Conservation (phyloP, 2,797 vertebrate genomes). For the Spinus olivaceus region DNA sequence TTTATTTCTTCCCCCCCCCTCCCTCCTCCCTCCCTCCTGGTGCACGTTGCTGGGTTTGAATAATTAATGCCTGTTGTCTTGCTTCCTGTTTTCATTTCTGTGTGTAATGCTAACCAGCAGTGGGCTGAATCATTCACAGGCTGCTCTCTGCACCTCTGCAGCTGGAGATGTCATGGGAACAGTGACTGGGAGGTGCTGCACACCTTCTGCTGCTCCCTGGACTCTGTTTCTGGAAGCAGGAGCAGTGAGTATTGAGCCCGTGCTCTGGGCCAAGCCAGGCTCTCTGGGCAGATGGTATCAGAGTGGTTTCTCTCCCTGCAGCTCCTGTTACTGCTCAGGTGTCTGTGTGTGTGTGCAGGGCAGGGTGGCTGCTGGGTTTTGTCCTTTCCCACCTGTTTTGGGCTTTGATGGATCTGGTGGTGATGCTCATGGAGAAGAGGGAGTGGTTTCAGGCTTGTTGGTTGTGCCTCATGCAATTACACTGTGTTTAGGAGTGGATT, state of each 20-base stretch:
- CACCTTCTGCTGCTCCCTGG: neutral
- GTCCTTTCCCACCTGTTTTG: neutral
- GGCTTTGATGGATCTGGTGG: neutral
- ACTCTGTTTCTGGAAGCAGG: neutral
- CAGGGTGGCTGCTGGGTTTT: neutral
- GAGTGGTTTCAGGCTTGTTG: neutral
- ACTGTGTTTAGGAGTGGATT: neutral
- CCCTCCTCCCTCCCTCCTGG: neutral
- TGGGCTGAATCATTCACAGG: conserved; percentile 68
- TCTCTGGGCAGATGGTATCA: neutral
- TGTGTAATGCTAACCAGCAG: conserved; percentile 45
- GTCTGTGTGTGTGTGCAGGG: neutral
- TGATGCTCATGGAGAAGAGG: fast-evolving
- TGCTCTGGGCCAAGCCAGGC: neutral
- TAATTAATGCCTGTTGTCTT: conserved; percentile 64
- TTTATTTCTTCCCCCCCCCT: neutral
- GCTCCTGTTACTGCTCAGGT: neutral
- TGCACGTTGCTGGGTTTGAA: conserved; percentile 42
- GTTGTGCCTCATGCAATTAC: neutral
- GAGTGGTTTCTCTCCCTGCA: neutral
- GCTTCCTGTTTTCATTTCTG: conserved; percentile 64
- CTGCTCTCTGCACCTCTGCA: conserved; percentile 4
- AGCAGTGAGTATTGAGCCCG: neutral
- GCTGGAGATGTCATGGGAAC: conserved; percentile 31
- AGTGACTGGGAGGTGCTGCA: neutral